phyloP scores from a whole-genome alignment of 2,797 vertebrate genomes.

The Pangasius mekongensis region DNA sequence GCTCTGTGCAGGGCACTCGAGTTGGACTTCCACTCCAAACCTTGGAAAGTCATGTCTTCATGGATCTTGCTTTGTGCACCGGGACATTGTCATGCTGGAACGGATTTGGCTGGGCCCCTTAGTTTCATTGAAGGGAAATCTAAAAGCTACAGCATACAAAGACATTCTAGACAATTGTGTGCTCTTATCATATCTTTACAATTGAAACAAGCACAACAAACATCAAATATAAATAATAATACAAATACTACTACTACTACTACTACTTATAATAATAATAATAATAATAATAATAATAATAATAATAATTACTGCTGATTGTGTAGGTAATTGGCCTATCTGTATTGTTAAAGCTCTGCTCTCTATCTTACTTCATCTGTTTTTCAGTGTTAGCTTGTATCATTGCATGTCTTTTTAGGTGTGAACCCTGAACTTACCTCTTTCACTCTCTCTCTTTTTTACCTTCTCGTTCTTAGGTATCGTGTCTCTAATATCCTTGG shows the following conservation, averaged over 20 bases:
- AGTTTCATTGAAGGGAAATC: background rate
- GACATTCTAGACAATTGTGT: background rate
- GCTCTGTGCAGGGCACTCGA: background rate
- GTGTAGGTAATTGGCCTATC: background rate
- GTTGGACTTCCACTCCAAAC: background rate
- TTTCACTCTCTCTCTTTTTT: background rate
- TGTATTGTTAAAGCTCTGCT: background rate
- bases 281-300: no score
- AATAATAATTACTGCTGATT: background rate
- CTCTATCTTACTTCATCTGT: background rate
- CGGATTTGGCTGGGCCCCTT: background rate
- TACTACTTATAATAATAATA: background rate
- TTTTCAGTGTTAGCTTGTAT: background rate
- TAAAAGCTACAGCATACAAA: background rate
- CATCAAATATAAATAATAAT: background rate
- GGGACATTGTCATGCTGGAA: background rate
- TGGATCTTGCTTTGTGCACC: background rate
- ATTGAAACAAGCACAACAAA: background rate
- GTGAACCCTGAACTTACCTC: background rate
- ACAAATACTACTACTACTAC: background rate
- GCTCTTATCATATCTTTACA: background rate
- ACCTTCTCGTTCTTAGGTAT: conserved; percentile 75
- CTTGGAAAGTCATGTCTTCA: background rate
- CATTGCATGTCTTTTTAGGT: background rate
- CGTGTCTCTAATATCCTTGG: conserved; percentile 86